Evolutionary conservation across 2,113 vertebrate genomes (phyloP).

Genomic region (Dascyllus trimaculatus): DNA sequence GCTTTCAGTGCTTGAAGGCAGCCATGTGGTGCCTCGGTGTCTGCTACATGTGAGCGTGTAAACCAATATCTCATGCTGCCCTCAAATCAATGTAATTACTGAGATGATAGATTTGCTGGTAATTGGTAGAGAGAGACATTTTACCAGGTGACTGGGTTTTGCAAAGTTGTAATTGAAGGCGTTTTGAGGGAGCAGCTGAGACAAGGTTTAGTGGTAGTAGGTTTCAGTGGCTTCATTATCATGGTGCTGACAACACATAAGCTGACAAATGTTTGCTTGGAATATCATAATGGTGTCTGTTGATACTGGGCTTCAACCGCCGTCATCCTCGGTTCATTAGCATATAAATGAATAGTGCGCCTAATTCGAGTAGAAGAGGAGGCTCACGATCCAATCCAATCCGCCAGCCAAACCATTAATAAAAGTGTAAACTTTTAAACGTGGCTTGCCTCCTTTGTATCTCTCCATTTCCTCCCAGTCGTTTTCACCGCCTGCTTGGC

Average conservation of each 20-base stretch:
- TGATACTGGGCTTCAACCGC: conserved; percentile 65
- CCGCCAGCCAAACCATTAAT: conserved; percentile 47
- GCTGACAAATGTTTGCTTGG: conserved; percentile 81
- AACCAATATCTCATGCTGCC: conserved; percentile 62
- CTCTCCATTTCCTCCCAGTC: conserved; percentile 16
- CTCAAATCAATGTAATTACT: conserved; percentile 76
- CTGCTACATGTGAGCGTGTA: conserved; percentile 32
- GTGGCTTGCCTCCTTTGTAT: conserved; percentile 37
- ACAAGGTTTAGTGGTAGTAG: conserved; percentile 53
- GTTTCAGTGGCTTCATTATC: conserved; percentile 72
- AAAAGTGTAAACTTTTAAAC: conserved; percentile 64
- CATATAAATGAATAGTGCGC: conserved; percentile 79
- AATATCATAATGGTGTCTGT: conserved; percentile 75
- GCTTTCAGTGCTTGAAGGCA: conserved; percentile 14
- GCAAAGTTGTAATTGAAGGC: conserved; percentile 75
- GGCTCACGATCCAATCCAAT: conserved; percentile 54
- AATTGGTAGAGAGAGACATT: conserved; percentile 77
- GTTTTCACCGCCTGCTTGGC: conserved; percentile 34
- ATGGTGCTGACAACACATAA: conserved; percentile 69
- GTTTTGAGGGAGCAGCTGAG: conserved; percentile 62
- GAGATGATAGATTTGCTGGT: conserved; percentile 72
- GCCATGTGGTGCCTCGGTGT: conserved; percentile 15
- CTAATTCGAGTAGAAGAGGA: conserved; percentile 69
- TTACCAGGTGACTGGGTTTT: conserved; percentile 69
- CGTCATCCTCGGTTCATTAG: conserved; percentile 66